Evolutionary conservation across 2,888 invertebrate species (phyloP), one percentile per base, ranked within the genome.

Genomic region (Argyresthia goedartella): DNA sequence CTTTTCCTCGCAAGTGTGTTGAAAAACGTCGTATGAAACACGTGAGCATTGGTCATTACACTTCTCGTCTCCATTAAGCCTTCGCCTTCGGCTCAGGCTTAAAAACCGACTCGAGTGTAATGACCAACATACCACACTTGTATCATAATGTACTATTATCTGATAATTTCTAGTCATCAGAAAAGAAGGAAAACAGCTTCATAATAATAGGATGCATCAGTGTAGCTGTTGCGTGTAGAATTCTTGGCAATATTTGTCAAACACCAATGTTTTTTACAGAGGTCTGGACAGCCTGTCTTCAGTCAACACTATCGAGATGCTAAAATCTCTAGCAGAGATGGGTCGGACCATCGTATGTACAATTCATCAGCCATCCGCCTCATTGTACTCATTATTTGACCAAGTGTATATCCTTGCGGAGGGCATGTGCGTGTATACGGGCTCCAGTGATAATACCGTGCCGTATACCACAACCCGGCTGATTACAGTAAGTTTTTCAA

Each of bases 381-480:
- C 93, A 14, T 87, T 97, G 43, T 98, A 95, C 77, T 91, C 94
- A 66, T 90, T 95, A 86, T 98, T 98, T 73, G 95, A 97, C 69
- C 93, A 96, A 82, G 91, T 84, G 0, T 98, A 97, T 73, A 91
- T 97, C 52, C 76, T 98, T 59, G 93, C 95, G 0, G 91, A 92
- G 47, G 98, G 98, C 8, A 88, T 90, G 65, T 97, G 97, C 72
- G 91, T 97, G 51, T 98, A 95, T 78, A 91, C 94, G 65, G 98
- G 98, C 0, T 85, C 92, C 0, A 91, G 95, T n/a, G 82, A 76
- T 4, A 92, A 93, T 61, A 92, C 97, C 0, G 91, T 98, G 0
- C 89, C 92, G 0, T 97, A 94, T 98, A 97, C 75, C 97, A 98
- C 84, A 98, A 98, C 78, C 97, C 98, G 0, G 97, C 98, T 1